Conservation (phyloP, 2,797 vertebrate species). For the Pogonophryne albipinna region DNA sequence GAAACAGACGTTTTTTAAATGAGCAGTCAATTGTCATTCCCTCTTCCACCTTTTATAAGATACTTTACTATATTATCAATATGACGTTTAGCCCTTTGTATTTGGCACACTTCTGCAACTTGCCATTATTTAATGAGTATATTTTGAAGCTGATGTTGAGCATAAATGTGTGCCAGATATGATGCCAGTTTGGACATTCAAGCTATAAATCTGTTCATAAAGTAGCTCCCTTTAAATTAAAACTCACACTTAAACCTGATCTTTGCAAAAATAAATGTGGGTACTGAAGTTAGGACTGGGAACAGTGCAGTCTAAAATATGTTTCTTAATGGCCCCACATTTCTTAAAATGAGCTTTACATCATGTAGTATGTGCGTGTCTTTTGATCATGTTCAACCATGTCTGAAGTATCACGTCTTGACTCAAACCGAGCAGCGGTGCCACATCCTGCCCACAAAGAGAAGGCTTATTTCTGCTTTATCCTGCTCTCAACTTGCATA, state of each 20-base stretch:
- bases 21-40: not conserved
- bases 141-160: not conserved
- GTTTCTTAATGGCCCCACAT: not conserved
- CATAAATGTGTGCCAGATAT: no score
- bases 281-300: not conserved
- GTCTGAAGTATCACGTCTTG: conserved; percentile 12
- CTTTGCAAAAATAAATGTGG: not conserved
- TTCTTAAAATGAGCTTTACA: not conserved
- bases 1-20: not conserved
- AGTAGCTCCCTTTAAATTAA: not conserved
- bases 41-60: not conserved
- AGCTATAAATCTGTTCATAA: not conserved
- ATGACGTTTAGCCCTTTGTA: not conserved
- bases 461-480: not conserved
- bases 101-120: not conserved
- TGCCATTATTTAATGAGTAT: not conserved
- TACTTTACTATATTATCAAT: not conserved
- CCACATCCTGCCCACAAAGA: conserved; percentile 35
- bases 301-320: not conserved
- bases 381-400: conserved; percentile 8
- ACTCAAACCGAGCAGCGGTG: conserved; percentile 1
- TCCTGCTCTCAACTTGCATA: conserved; percentile 7
- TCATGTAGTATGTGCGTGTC: not conserved
- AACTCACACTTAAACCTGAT: not conserved
- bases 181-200: not conserved